A percentile compares a stretch with the other conserved stretches of the same genome.
These are phyloP conservation scores for Amblyteles armatorius DNA, from an alignment of 2,888 invertebrate genomes.

Conservation along the genomic window DNA sequence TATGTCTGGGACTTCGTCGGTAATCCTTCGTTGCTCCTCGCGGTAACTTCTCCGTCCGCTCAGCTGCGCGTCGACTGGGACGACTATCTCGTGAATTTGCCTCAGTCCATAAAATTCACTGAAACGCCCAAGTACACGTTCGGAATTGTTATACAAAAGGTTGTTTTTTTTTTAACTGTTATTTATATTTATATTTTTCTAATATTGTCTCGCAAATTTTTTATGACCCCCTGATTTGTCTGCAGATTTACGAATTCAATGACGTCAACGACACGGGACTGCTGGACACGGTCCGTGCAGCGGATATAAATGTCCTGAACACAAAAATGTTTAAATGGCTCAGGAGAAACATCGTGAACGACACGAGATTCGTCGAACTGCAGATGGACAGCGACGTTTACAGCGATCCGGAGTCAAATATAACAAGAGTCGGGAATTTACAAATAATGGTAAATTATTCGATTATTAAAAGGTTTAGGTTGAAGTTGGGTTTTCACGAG, in stretches of 20 bases:
- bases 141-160: conserved; percentile 88
- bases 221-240: neutral
- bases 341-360: conserved; percentile 79
- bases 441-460: conserved; percentile 75
- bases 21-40: conserved; percentile 87
- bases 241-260: conserved; percentile 87
- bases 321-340: conserved; percentile 83
- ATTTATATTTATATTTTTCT: neutral
- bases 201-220: neutral
- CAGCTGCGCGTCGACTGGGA: conserved; percentile 86
- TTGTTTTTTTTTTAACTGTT: conserved; percentile 82
- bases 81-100: conserved; percentile 77
- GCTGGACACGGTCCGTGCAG: conserved; percentile 78
- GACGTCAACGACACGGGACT: conserved; percentile 86
- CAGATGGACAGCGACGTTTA: conserved; percentile 78
- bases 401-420: conserved; percentile 75
- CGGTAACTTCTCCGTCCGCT: conserved; percentile 85
- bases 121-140: conserved; percentile 86
- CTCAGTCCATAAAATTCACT: conserved; percentile 83
- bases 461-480: neutral
- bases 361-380: conserved; percentile 82
- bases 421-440: conserved; percentile 80
- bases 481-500: too few species aligned
- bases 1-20: conserved; percentile 89
- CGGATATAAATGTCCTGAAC: conserved; percentile 81